Evolutionary conservation across 2,113 vertebrate species (phyloP).

Genomic region (Brachyistius frenatus): DNA sequence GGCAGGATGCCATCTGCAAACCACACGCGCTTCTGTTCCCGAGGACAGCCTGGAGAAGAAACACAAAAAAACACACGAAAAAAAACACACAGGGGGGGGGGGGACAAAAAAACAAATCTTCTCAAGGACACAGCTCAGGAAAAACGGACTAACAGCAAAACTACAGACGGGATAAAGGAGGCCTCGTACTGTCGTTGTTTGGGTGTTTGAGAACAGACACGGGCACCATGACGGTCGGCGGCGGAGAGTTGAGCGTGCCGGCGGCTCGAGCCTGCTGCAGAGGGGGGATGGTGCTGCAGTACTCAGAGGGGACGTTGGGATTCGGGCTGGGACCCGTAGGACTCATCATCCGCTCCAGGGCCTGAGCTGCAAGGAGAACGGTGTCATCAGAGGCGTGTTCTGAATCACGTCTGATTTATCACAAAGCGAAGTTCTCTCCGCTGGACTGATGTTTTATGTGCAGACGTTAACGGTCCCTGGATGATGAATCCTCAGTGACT

Average conservation of each 20-base stretch:
- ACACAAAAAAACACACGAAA: not conserved
- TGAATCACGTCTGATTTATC: no score
- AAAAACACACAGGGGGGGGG: not conserved
- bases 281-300: conserved; percentile 85
- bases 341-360: conserved; percentile 97
- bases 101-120: not conserved
- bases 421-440: no score
- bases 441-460: no score
- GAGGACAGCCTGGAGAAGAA: conserved; percentile 83
- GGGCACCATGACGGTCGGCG: conserved; percentile 88
- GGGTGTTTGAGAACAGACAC: conserved; percentile 91
- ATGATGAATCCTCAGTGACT: no score
- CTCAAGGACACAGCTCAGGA: not conserved
- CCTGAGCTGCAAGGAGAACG: conserved; percentile 86
- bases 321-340: conserved; percentile 88
- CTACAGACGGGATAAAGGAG: not conserved
- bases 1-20: conserved; percentile 97
- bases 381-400: not conserved
- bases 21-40: conserved; percentile 94
- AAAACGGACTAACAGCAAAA: not conserved
- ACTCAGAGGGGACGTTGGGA: conserved; percentile 87
- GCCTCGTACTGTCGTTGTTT: conserved; percentile 85
- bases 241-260: conserved; percentile 84
- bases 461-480: no score
- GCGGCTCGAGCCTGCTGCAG: conserved; percentile 86